Evolutionary conservation across 2,113 vertebrate species (phyloP), one percentile per base, ranked within the genome.

Genomic region (Xiphophorus hellerii): DNA sequence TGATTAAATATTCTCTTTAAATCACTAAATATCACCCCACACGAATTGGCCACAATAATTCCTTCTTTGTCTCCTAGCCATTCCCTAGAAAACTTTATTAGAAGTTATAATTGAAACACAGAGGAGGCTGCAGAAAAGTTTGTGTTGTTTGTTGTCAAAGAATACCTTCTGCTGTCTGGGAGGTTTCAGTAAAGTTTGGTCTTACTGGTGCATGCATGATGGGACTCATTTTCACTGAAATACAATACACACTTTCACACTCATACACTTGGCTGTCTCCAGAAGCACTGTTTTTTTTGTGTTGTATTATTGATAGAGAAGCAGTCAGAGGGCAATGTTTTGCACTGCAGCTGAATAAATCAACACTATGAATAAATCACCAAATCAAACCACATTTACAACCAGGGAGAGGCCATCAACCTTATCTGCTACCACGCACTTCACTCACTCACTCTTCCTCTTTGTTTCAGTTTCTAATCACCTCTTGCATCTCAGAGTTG

Each of bases 281-380:
- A 82, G 71, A 58, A 86, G 69, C 85, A 83, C 78, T 80, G 72
- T 84, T 81, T 84, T 81, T 89, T 89, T 88, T 88, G 79, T 79
- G 84, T 81, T 90, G 81, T 89, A 87, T 90, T 89, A 90, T 89
- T 89, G 87, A 89, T 90, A 80, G 87, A 86, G 74, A 81, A 83
- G 77, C 85, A 77, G 85, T 86, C 27, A 61, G 76, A 87, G 77
- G 80, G 77, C 30, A 31, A 87, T 87, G 87, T 90, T 85, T 88
- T 89, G 74, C 82, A 87, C 73, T 62, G 65, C 71, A 67, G 79
- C 78, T 87, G 85, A 89, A 90, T 89, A 84, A 87, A 87, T 87
- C 81, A 88, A 82, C 77, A 81, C 66, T 70, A 87, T 90, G 83
- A 90, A 90, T 87, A 90, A 86, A 86, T 86, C 79, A 86, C 78